Conservation (phyloP, 2,797 vertebrate species). For the Tiaroga cobitis region DNA sequence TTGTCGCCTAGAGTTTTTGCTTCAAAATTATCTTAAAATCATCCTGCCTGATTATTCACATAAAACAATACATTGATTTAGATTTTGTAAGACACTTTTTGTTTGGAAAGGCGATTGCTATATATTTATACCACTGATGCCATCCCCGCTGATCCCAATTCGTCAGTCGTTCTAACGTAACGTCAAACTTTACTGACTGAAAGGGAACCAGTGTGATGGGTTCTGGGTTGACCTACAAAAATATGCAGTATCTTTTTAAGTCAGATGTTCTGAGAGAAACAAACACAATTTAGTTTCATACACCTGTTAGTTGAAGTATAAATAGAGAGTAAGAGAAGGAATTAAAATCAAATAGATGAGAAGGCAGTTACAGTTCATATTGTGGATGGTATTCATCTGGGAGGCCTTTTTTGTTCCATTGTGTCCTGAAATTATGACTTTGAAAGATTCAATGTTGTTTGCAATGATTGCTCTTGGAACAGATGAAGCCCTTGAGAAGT, state of each 20-base stretch:
- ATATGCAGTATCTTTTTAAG: not conserved
- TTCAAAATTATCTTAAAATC: no score
- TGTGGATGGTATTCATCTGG: not conserved
- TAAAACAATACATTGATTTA: no score
- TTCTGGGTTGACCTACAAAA: not conserved
- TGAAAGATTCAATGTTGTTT: constrained; percentile 21
- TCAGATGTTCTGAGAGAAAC: constrained; percentile 1
- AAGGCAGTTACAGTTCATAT: not conserved
- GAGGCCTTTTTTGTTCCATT: constrained; percentile 27
- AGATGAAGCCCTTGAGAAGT: not conserved
- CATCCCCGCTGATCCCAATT: no score
- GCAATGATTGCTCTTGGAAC: not conserved
- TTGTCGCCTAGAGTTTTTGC: no score
- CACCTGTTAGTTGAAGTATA: not conserved
- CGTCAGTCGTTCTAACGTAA: no score
- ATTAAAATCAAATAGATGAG: not conserved
- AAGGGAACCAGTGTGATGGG: not conserved
- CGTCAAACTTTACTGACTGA: no score
- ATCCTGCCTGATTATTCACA: no score
- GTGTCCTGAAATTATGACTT: not conserved
- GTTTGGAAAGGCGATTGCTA: no score
- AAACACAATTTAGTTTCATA: not conserved
- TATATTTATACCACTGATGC: no score
- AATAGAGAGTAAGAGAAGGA: not conserved
- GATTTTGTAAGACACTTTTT: no score